These are phyloP conservation scores for Arion vulgaris DNA, from an alignment of 1,140 invertebrate genomes.

Conservation along the genomic window DNA sequence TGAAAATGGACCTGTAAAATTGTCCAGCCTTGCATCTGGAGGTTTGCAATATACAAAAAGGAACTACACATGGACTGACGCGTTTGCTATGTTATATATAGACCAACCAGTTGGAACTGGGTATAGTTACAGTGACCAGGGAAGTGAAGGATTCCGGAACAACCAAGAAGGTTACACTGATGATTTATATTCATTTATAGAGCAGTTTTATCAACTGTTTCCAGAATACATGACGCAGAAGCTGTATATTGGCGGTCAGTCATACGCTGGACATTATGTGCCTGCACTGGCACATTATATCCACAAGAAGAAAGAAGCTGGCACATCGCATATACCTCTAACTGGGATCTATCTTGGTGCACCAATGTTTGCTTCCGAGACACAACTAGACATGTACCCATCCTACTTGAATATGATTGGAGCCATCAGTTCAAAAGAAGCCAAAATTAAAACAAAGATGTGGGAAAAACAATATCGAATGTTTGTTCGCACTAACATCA, in stretches of 20 bases:
- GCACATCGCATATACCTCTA: constrained; percentile 52
- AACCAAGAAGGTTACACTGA: constrained; percentile 71
- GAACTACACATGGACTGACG: constrained; percentile 79
- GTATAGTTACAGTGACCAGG: constrained; percentile 65
- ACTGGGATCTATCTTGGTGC: constrained; percentile 12
- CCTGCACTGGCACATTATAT: constrained; percentile 84
- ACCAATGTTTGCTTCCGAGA: constrained; percentile 1
- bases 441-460: background rate
- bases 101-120: constrained; percentile 84
- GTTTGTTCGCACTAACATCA: background rate
- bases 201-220: constrained; percentile 72
- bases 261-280: constrained; percentile 78
- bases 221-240: constrained; percentile 62
- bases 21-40: background rate
- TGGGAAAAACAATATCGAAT: background rate
- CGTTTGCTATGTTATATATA: constrained; percentile 85
- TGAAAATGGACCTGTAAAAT: constrained; percentile 81
- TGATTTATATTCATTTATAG: constrained; percentile 59
- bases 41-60: constrained; percentile 47
- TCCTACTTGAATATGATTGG: background rate
- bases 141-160: constrained; percentile 65
- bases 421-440: background rate
- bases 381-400: background rate
- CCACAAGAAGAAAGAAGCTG: constrained; percentile 74
- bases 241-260: constrained; percentile 71